Percentiles rank a stretch among this genome's conserved stretches.
Conservation (phyloP, 2,888 invertebrate genomes). For the Palloptera scutellata region DNA sequence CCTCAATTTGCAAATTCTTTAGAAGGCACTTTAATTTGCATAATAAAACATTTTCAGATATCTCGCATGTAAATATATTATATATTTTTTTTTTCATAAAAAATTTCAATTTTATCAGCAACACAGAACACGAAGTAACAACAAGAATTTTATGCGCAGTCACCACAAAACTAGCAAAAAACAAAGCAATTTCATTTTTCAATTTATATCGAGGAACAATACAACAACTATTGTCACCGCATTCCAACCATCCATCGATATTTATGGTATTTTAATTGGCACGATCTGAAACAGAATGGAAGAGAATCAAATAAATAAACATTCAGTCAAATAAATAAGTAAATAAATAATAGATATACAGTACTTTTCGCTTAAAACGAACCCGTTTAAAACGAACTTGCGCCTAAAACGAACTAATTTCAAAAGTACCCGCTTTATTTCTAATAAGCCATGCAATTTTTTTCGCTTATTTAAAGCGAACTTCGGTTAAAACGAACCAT, state of each 20-base stretch:
- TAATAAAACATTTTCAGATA: constrained; percentile 39
- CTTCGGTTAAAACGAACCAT: no score
- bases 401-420: no score
- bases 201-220: constrained; percentile 9
- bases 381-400: no score
- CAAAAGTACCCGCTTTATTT: no score
- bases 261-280: constrained; percentile 28
- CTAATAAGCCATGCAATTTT: no score
- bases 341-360: no score
- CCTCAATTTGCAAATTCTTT: constrained; percentile 40
- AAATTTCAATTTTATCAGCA: constrained; percentile 28
- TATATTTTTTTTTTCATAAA: background rate
- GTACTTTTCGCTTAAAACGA: no score
- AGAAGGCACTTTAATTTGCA: constrained; percentile 47
- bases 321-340: constrained; percentile 15
- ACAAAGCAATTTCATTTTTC: no score
- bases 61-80: constrained; percentile 18
- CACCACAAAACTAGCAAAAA: no score
- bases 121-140: constrained; percentile 8
- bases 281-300: constrained; percentile 29
- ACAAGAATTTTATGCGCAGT: constrained; percentile 2
- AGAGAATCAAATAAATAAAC: constrained; percentile 17
- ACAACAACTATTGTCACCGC: constrained; percentile 6
- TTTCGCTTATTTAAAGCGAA: no score
- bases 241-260: constrained; percentile 16